These are phyloP conservation scores for Nothobranchius kuhntae DNA, from an alignment of 2,113 vertebrate species.

Conservation along the genomic window DNA sequence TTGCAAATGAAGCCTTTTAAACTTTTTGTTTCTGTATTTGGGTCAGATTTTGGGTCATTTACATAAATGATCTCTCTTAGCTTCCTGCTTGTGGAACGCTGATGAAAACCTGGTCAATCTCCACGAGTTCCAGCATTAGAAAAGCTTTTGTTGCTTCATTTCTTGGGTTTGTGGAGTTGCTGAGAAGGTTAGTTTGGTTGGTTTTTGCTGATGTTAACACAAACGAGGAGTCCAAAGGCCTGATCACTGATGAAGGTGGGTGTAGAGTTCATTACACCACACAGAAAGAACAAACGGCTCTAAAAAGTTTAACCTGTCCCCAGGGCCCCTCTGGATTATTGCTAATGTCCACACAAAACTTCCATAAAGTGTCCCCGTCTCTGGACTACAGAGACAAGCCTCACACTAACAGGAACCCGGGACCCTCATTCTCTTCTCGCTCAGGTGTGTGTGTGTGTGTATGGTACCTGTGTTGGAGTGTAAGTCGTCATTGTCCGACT, in stretches of 20 bases:
- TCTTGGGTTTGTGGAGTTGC: conserved; percentile 11
- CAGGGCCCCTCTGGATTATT: conserved; percentile 11
- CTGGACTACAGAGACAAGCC: not conserved
- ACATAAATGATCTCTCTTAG: not conserved
- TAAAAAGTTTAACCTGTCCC: conserved; percentile 1
- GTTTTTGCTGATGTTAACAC: conserved; percentile 26
- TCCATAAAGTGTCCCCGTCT: conserved; percentile 1
- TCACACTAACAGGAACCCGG: not conserved
- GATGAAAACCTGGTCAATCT: not conserved
- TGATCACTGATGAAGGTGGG: conserved; percentile 3
- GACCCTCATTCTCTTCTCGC: no score
- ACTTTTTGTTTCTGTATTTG: no score
- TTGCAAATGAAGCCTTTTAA: no score
- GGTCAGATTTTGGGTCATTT: no score
- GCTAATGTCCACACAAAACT: conserved; percentile 5
- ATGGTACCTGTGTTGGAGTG: conserved; percentile 71
- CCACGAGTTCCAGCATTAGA: not conserved
- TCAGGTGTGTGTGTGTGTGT: not conserved
- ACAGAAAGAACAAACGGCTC: conserved; percentile 8
- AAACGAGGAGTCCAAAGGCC: conserved; percentile 20
- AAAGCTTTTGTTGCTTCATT: not conserved
- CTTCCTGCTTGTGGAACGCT: not conserved
- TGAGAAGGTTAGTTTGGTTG: conserved; percentile 10
- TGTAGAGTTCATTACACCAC: conserved; percentile 17
- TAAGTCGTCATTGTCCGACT: conserved; percentile 73